phyloP scores from a whole-genome alignment of 2,113 vertebrate genomes.

The Lucifuga dentata region DNA sequence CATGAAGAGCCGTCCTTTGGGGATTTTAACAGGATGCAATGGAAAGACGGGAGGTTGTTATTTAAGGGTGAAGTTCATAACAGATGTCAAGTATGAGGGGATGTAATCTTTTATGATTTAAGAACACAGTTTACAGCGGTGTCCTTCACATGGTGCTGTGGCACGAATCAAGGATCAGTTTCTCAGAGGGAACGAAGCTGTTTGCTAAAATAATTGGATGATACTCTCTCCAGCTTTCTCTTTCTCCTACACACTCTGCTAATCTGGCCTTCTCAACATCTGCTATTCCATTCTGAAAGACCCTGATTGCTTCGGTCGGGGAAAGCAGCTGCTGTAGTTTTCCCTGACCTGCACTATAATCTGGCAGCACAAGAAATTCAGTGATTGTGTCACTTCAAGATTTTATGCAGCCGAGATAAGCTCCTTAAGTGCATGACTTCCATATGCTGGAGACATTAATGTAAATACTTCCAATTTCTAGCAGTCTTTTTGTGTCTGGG shows the following conservation, averaged over 20 bases:
- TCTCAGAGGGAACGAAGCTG: conserved; percentile 28
- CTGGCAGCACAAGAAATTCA: conserved; percentile 11
- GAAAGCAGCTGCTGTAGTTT: conserved; percentile 48
- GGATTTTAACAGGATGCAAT: conserved; percentile 29
- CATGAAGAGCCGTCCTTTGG: conserved; percentile 17
- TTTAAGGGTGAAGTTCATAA: conserved; percentile 11
- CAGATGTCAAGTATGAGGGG: conserved; percentile 17
- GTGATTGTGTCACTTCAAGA: conserved; percentile 25
- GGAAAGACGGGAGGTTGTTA: neutral
- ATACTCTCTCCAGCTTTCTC: neutral
- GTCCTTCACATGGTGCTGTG: neutral
- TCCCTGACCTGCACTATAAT: conserved; percentile 31
- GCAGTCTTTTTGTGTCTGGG: conserved; percentile 29
- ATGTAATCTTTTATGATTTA: conserved; percentile 5
- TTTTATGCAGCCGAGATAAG: conserved; percentile 35
- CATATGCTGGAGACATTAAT: conserved; percentile 48
- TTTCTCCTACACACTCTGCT: conserved; percentile 37
- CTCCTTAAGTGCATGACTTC: conserved; percentile 16
- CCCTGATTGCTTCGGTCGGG: conserved; percentile 6
- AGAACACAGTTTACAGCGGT: neutral
- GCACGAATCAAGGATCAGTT: conserved; percentile 2
- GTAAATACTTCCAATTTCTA: conserved; percentile 54
- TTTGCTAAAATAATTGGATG: conserved; percentile 30
- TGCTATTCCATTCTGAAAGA: conserved; percentile 48
- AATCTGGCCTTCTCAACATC: conserved; percentile 49